Base-by-base conservation (phyloP, 2,113 vertebrate genomes). In the Malurus elegans region DNA sequence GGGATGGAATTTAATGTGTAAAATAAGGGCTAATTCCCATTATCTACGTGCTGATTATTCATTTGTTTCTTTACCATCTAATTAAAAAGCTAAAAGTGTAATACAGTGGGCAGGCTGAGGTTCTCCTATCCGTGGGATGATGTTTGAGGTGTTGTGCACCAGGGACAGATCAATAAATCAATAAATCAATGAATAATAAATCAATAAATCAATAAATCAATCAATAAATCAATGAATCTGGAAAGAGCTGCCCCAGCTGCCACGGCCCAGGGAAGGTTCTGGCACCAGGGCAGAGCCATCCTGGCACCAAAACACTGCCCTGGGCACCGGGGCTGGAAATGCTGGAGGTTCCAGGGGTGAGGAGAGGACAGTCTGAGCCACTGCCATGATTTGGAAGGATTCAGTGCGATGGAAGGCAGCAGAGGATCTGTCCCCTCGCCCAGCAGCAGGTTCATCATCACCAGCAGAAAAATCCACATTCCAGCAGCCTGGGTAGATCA, bases 41-140 rank as follows among this genome's bases (percentile, higher is more conserved):
- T 95, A 91, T 95, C 93, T 93, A 16, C 36, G 66, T 15, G 66
- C 66, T 94, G 94, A 96, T 92, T 95, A 90, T 69, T 95, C 18
- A 92, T 86, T 96, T 94, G 82, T 94, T 97, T 94, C 87, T 87
- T 92, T 57, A 70, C 14, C 25, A 6, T 83, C 91, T 94, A 74
- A 94, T 96, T 92, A 17, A 32, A 80, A 38, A 57, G 60, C 48
- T 84, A 34, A 58, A 36, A 57, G 57, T 31, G 47, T 5, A 0
- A n/a, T 8, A 5, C 26, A 38, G 29, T 1, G 56, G 90, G 34
- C 51, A 67, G 40, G 12, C 31, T 6, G 9, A 24, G 36, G 36
- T 53, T 74, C 60, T 31, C 56, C 71, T 10, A 12, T 34, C 40
- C 42, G 25, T 0, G 6, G 66, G 54, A 36, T 1, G 10, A 13